Percentiles rank a stretch among this genome's conserved stretches.
Evolutionary conservation across 2,797 vertebrate species (phyloP).

Genomic region (Peromyscus aztecus): DNA sequence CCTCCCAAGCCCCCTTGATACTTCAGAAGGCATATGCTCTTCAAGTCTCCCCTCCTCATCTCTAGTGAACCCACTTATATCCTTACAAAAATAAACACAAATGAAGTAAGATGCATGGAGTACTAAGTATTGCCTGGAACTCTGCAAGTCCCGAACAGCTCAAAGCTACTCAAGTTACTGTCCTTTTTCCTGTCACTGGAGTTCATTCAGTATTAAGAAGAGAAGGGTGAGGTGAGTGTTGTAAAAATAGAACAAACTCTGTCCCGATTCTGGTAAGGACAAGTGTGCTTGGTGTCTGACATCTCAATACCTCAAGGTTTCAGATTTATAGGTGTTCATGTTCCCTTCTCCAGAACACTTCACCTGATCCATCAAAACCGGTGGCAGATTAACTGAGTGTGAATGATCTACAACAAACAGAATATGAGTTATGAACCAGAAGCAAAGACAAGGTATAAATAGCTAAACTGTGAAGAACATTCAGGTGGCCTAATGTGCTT

Average conservation of each 20-base stretch:
- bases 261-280: neutral
- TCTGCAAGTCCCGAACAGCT: neutral
- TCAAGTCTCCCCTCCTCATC: neutral
- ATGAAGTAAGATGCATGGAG: neutral
- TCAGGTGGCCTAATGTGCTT: conserved; percentile 8
- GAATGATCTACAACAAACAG: conserved; percentile 60
- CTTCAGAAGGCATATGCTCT: neutral
- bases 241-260: conserved; percentile 27
- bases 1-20: neutral
- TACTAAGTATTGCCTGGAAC: neutral
- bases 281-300: neutral
- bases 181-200: neutral
- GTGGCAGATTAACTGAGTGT: conserved; percentile 48
- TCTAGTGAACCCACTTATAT: neutral
- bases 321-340: conserved; percentile 63
- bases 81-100: neutral
- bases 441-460: conserved; percentile 35
- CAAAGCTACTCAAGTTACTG: neutral
- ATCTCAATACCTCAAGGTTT: conserved; percentile 16
- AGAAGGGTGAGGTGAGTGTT: neutral
- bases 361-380: conserved; percentile 59
- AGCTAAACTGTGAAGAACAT: conserved; percentile 28
- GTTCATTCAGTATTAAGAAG: neutral
- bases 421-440: conserved; percentile 48
- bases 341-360: conserved; percentile 43